A percentile compares a stretch with the other conserved stretches of the same genome.
These are phyloP conservation scores for Melanocharis versteri DNA, from an alignment of 2,113 vertebrate genomes.

Conservation along the genomic window DNA sequence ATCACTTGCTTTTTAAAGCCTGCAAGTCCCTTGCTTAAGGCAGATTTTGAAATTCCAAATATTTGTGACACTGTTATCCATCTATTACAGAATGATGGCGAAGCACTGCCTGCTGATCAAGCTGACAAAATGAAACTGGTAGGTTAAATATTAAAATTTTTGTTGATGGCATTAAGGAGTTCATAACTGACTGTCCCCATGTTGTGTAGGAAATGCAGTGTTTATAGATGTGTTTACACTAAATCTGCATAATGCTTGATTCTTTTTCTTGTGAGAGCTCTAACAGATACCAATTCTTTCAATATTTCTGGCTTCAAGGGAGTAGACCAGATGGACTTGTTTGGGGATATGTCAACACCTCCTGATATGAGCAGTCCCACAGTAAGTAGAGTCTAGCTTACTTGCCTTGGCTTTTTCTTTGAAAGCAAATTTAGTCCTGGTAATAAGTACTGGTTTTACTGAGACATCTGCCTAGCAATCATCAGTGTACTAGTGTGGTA, in stretches of 20 bases:
- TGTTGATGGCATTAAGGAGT: neutral
- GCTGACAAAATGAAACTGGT: conserved; percentile 76
- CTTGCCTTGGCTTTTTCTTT: neutral
- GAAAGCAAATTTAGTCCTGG: neutral
- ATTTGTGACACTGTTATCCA: neutral
- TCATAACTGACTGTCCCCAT: neutral
- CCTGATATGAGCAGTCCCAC: conserved; percentile 85
- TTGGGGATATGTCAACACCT: conserved; percentile 96
- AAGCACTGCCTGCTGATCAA: conserved; percentile 67
- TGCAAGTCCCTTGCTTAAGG: neutral
- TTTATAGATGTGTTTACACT: neutral
- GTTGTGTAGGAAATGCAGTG: neutral
- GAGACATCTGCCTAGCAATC: neutral
- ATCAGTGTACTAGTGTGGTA: neutral
- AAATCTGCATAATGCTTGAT: neutral
- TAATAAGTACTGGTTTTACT: neutral
- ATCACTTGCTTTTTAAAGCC: neutral
- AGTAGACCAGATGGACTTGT: conserved; percentile 88
- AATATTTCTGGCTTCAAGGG: conserved; percentile 75
- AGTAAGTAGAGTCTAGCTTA: conserved; percentile 77
- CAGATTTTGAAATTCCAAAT: neutral
- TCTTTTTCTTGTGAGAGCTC: neutral
- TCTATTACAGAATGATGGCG: conserved; percentile 77
- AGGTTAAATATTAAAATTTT: conserved; percentile 18
- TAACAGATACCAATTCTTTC: conserved; percentile 30